Percentiles rank a stretch among this genome's conserved stretches.
Evolutionary conservation across 2,888 invertebrate species (phyloP).

Genomic region (Oscheius sp.): DNA sequence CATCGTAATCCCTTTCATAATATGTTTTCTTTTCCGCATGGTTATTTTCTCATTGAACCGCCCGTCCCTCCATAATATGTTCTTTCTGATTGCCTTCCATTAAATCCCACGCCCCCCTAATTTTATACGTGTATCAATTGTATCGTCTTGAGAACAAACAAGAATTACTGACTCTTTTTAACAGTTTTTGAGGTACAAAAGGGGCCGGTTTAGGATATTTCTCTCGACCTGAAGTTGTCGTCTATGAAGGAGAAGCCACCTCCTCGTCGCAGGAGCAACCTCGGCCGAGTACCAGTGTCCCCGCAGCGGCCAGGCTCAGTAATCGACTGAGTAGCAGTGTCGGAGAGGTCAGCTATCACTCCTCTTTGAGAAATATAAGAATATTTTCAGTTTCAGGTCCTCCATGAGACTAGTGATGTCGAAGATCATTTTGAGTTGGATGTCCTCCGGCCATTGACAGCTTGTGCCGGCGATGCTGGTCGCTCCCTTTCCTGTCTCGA

Average conservation of each 20-base stretch:
- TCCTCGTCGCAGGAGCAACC: conserved; percentile 13
- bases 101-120: not conserved
- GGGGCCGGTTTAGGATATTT: conserved; percentile 26
- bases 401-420: conserved; percentile 55
- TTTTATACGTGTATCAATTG: conserved; percentile 19
- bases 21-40: not conserved
- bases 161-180: not conserved
- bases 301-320: conserved; percentile 37
- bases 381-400: conserved; percentile 45
- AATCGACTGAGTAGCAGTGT: conserved; percentile 59
- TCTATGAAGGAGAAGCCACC: conserved; percentile 11
- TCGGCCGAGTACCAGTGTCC: conserved; percentile 34
- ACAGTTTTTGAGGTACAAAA: not conserved
- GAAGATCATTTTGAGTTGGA: conserved; percentile 54
- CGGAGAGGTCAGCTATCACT: conserved; percentile 44
- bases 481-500: conserved; percentile 84
- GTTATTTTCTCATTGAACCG: not conserved
- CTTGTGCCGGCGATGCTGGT: conserved; percentile 57
- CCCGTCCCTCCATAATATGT: conserved; percentile 11
- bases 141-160: not conserved
- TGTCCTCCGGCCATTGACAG: conserved; percentile 49
- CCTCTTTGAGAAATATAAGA: not conserved
- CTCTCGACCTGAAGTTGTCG: conserved; percentile 33
- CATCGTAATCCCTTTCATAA: not conserved
- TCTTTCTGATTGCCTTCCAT: not conserved